Evolutionary conservation across 2,888 invertebrate genomes (phyloP), one percentile per base, ranked within the genome.

Genomic region (Odontocolon sp.): DNA sequence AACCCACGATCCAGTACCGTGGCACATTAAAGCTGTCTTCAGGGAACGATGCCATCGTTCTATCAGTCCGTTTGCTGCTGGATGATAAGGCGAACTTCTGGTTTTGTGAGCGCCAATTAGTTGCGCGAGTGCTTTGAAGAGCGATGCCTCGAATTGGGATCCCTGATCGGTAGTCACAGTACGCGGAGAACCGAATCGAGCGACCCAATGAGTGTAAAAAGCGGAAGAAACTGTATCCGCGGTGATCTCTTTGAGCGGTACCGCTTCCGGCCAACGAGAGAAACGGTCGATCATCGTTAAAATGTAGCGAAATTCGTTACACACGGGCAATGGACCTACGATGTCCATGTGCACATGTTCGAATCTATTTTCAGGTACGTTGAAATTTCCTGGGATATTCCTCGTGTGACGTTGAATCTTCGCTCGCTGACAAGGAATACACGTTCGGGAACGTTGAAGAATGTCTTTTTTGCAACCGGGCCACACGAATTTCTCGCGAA

Each of bases 141-240:
- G 64, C 0, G 66, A 31, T 0, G 83, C 77, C 50, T 87, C 86
- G 64, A 89, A 88, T 63, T 88, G 88, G 1, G 82, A 67, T 0
- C 87, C 88, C 67, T 84, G 84, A 81, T 90, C 89, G n/a, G 89
- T 86, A 0, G 89, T 87, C 4, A 88, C 79, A 1, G 28, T 70
- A 9, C 11, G 14, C 3, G 56, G 38, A 2, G 56, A n/a, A 5
- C 56, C 56, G 8, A 28, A 57, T 23, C 38, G 56, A 5, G 56
- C 28, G 1, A 57, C 8, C n/a, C 57, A n/a, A 5, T 40, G 2
- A 0, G 57, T 21, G 0, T 64, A 28, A 1, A 72, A 23, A 0
- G 57, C 50, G 0, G 23, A 11, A 0, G 28, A 47, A 0, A 67
- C 16, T 0, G 16, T 9, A 0, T 57, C 21, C 0, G 21, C 31